Evolutionary conservation across 53 echinoderm and acorn worm species (phyloP), one percentile per base, ranked within the genome.

Genomic region (Zoroaster sp.): DNA sequence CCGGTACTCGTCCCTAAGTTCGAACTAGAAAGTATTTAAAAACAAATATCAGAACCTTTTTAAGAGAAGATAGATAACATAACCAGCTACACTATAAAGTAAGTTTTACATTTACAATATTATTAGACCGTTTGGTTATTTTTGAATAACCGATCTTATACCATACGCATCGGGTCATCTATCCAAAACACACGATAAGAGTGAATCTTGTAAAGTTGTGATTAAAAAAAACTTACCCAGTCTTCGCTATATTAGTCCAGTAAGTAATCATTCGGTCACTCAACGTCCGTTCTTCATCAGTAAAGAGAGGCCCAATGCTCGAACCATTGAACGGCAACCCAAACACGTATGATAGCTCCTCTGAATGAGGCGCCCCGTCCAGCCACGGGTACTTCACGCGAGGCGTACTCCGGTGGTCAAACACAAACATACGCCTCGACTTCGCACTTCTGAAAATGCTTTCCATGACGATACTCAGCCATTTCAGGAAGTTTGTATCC

Each of bases 221-320:
- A n/a, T n/a, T n/a, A n/a, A n/a, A n/a, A n/a, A 9, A 59, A 0
- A 90, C 93, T 96, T 80, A 97, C 97, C 97, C 97, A 51, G 87
- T 89, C 81, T 97, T 97, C 31, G 94, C 97, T 90, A 97, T 94
- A 82, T 97, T 97, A 3, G 93, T 88, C 97, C 97, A 97, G 55
- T 95, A 97, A 13, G 95, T 97, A 75, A 95, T 95, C 83, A 97
- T 77, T 18, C 79, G 88, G 40, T 88, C 69, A 14, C 92, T 91
- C 20, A 97, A 88, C 12, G 71, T 70, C 15, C 74, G 31, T 81
- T 97, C 95, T 32, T 93, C 89, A 3, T 80, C 65, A 9, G 83
- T 91, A 65, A 92, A 70, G 54, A 93, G 74, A 9, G 63, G 75
- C 5, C 88, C 89, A 38, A 82, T 49, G 77, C 74, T 73, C 0